A percentile compares a stretch with the other conserved stretches of the same genome.
These are phyloP conservation scores for Lordiphosa collinella DNA, from an alignment of 1,140 invertebrate species.

Conservation along the genomic window DNA sequence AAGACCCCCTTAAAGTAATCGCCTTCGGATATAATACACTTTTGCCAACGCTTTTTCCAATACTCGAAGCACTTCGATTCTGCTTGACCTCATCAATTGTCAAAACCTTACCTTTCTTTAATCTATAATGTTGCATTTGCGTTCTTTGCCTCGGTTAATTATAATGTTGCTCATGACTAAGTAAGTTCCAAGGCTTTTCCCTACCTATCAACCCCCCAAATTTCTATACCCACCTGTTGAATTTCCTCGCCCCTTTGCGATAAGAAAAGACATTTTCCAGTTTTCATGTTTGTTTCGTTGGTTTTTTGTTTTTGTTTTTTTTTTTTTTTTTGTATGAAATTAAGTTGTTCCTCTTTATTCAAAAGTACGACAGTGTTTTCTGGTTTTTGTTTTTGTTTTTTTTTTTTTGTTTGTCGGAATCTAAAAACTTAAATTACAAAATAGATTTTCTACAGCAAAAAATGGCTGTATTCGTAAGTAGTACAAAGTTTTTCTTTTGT, in stretches of 20 bases:
- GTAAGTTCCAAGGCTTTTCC: too few species aligned
- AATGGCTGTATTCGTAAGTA: constrained; percentile 28
- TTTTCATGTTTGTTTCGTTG: constrained; percentile 19
- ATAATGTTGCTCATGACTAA: too few species aligned
- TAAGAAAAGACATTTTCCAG: constrained; percentile 17
- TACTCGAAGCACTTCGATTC: too few species aligned
- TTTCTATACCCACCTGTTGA: neutral
- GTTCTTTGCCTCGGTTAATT: too few species aligned
- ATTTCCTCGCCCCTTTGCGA: neutral
- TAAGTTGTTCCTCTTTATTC: constrained; percentile 34
- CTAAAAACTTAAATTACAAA: constrained; percentile 10
- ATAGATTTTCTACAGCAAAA: constrained; percentile 34
- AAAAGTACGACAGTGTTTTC: constrained; percentile 43
- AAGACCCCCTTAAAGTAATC: too few species aligned
- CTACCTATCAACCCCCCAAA: too few species aligned
- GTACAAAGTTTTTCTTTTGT: constrained; percentile 19
- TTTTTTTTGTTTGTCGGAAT: neutral
- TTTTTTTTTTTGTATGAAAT: constrained; percentile 46
- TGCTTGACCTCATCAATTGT: too few species aligned
- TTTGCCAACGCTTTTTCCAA: too few species aligned
- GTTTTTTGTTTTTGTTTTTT: constrained; percentile 23
- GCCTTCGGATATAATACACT: too few species aligned
- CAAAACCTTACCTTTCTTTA: too few species aligned
- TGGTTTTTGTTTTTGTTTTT: constrained; percentile 15
- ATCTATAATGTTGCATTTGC: too few species aligned